Base-by-base conservation (phyloP, 1,140 invertebrate species). In the Andrena cerasifolii region DNA sequence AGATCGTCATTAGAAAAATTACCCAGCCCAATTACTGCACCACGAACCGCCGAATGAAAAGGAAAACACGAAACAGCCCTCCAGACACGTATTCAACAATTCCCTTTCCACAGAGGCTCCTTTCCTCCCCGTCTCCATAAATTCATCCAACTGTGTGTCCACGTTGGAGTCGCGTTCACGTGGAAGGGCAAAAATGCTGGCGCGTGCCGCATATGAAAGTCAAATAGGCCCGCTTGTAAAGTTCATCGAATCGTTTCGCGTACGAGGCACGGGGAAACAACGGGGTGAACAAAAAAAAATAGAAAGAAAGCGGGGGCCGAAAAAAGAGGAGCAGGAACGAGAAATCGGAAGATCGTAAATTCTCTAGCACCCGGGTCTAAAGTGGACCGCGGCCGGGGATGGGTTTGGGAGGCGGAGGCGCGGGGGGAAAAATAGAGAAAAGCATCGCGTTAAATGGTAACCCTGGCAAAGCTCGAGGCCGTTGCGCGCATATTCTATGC, bases 181-280 rank as follows among this genome's bases (percentile, higher is more conserved):
- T 36, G 24, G 63, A 40, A 31, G n/a, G n/a, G n/a, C 31, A 43
- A 45, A 18, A 51, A 36, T 62, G 54, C 47, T 67, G 18, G 58
- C 78, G 71, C 71, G 71, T 65, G 70, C 47, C 63, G 80, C 51
- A 65, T 80, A 82, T 82, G 80, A 82, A 82, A 82, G 78, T 82
- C 78, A 80, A 80, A 80, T 80, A 54, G 56, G 47, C 58, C 45
- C 65, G 43, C 47, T 49, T 31, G 31, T 31, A 67, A 43, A 18
- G 24, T 26, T 70, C 53, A 36, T 31, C 51, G 51, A 70, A 56
- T 56, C 21, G 21, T 68, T 56, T 43, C 49, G 31, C 47, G 21
- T n/a, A n/a, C 6, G 0, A 3, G 40, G 14, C 26, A 28, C 8
- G 31, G 12, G 21, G 5, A 1, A 10, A 21, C 26, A 28, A 21